phyloP scores from a whole-genome alignment of 35 echinoderm and acorn worm genomes.

The Strongylocentrotus purpuratus region DNA sequence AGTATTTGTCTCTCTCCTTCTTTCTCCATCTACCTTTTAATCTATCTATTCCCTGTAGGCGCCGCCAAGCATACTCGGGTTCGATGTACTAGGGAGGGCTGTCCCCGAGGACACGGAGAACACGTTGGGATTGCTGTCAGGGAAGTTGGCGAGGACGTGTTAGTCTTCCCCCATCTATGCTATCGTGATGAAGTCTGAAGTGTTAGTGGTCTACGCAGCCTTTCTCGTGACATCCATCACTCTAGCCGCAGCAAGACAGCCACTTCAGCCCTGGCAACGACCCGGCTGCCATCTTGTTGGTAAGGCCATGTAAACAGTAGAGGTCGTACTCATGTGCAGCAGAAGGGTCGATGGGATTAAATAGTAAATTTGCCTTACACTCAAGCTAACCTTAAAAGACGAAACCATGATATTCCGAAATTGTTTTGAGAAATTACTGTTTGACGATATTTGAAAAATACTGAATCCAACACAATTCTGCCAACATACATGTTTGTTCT shows the following conservation, averaged over 20 bases:
- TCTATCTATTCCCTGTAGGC: neutral
- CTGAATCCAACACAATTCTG: too few species aligned
- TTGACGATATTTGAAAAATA: too few species aligned
- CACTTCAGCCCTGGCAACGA: conserved; percentile 45
- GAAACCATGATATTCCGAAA: neutral
- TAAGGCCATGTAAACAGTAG: conserved; percentile 27
- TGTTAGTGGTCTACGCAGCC: conserved; percentile 25
- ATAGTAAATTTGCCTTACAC: neutral
- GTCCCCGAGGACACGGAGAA: neutral
- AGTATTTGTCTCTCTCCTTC: neutral
- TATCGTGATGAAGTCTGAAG: conserved; percentile 52
- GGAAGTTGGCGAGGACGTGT: neutral
- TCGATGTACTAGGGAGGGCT: neutral
- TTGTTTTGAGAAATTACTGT: neutral
- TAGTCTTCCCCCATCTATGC: neutral
- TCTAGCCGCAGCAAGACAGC: conserved; percentile 7
- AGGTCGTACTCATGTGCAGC: neutral
- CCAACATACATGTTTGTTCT: too few species aligned
- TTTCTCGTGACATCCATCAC: conserved; percentile 15
- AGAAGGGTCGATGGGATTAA: neutral
- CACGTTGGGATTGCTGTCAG: neutral
- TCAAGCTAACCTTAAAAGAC: neutral
- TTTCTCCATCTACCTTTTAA: neutral
- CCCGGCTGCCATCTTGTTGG: conserved; percentile 66
- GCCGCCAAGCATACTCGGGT: neutral